Percentiles rank a stretch among this genome's conserved stretches.
phyloP scores from a whole-genome alignment of 2,888 invertebrate genomes.

The Drosophila longiperda region DNA sequence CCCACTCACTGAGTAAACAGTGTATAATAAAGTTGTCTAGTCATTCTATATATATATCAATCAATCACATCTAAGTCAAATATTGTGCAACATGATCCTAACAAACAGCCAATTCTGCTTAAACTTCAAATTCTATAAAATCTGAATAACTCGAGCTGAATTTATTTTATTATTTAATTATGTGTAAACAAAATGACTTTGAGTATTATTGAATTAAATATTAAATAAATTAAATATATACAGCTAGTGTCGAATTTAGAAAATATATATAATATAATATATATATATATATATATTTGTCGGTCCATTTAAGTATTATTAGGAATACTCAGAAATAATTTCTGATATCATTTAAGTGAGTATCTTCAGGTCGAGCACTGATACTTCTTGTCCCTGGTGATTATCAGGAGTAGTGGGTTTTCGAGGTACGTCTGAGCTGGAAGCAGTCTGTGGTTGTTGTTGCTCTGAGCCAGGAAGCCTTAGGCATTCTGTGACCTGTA shows the following conservation, averaged over 20 bases:
- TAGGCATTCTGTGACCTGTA: not conserved
- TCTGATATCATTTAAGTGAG: not conserved
- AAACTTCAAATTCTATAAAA: not conserved
- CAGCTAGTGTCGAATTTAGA: not conserved
- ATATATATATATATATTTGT: too few species aligned
- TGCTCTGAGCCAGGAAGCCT: not conserved
- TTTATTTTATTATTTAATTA: not conserved
- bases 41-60: not conserved
- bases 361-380: not conserved
- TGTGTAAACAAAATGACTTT: not conserved
- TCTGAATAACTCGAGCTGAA: not conserved
- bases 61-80: not conserved
- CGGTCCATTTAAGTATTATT: not conserved
- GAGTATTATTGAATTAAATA: not conserved
- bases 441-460: not conserved
- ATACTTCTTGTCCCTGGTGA: slow-evolving; percentile 16
- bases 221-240: not conserved
- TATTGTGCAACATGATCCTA: not conserved
- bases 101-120: not conserved
- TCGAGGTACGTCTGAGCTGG: slow-evolving; percentile 1
- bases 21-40: not conserved
- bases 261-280: not conserved
- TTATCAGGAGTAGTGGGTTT: slow-evolving; percentile 16
- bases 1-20: not conserved
- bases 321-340: not conserved